Evolutionary conservation across 2,797 vertebrate species (phyloP), one percentile per base, ranked within the genome.

Genomic region (Morus bassanus): DNA sequence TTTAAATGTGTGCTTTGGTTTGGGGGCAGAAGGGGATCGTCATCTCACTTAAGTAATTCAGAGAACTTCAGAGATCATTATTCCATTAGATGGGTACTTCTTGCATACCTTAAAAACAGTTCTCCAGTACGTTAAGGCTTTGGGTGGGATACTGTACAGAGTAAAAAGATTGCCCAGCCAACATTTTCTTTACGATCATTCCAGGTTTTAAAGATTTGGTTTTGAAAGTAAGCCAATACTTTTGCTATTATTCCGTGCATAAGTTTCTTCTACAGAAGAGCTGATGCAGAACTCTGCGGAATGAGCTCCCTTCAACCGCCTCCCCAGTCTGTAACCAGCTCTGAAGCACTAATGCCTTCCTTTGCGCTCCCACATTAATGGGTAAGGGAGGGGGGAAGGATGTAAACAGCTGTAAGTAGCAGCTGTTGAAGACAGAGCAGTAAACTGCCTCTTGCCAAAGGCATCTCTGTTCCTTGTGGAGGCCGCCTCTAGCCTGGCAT

Each of bases 341-440:
- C 67, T 48, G 25, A 53, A 63, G 76, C 39, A 9, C 39, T 68
- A 11, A 30, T 33, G 68, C 73, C 43, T 68, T 68, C 53, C 68
- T 72, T 78, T 68, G 21, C 13, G 1, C 72, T 78, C 18, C 4
- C 2, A 4, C 3, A 1, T 28, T 41, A 18, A 18, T n/a, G 56
- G 56, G 13, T 53, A 13, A 28, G 35, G 41, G 61, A 68, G 17
- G 2, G 11, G 37, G 70, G 78, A 93, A 70, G 82, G 79, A 76
- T 91, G 46, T 60, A 84, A 95, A 86, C 85, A 95, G 89, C 95
- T 95, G 78, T 88, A 90, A 70, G 69, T 45, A 86, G 79, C 96
- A 95, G 85, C 95, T 96, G 64, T 77, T 89, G 60, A 89, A 45
- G 53, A 60, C 61, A 60, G 61, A 72, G 61, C 75, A 59, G 33